Conservation (phyloP, 1,140 invertebrate species). For the Yoshiicerus persimilis region DNA sequence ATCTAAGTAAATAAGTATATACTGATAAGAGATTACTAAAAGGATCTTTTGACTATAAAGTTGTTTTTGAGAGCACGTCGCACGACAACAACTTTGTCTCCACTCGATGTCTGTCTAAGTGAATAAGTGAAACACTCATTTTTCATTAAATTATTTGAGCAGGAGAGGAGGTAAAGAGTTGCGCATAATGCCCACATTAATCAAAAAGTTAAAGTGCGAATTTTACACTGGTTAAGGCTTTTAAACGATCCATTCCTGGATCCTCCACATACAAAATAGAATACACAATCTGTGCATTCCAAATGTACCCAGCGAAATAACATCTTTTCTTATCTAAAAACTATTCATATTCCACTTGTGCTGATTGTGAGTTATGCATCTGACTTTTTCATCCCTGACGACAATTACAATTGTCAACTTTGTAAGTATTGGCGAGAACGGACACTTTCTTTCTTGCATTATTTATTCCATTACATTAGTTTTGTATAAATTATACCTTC, state of each 20-base stretch:
- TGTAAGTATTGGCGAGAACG: background rate
- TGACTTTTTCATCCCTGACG: background rate
- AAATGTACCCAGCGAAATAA: background rate
- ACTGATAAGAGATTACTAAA: background rate
- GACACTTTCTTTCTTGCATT: background rate
- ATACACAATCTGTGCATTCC: background rate
- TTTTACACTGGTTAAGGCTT: background rate
- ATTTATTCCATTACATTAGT: background rate
- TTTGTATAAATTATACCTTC: background rate
- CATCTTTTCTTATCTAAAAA: background rate
- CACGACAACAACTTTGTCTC: slow-evolving; percentile 3
- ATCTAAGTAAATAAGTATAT: background rate
- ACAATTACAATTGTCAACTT: background rate
- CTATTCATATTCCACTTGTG: background rate
- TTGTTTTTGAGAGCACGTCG: background rate
- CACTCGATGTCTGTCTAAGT: background rate
- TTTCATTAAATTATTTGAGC: background rate
- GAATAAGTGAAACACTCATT: background rate
- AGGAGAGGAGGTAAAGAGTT: background rate
- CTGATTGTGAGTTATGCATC: background rate
- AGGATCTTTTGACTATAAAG: background rate
- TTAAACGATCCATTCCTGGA: background rate
- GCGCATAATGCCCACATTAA: slow-evolving; percentile 4
- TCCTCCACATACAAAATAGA: background rate
- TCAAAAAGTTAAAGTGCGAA: background rate